Evolutionary conservation across 2,888 invertebrate species (phyloP), one percentile per base, ranked within the genome.

Genomic region (Syritta pipiens): DNA sequence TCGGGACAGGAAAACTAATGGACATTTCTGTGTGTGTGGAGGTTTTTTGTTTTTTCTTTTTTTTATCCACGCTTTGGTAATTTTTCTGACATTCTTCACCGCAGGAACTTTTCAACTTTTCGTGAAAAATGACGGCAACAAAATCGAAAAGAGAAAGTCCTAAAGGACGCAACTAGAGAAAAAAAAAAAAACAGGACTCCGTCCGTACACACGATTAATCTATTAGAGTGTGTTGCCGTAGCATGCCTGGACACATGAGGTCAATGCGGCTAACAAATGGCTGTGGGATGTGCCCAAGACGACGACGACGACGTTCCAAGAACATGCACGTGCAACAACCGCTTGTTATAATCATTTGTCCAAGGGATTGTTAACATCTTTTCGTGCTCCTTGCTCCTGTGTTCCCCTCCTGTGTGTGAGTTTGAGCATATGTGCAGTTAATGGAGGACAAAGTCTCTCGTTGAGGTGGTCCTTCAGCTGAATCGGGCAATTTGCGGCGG

Each of bases 1-100:
- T 60, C 51, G 37, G 76, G 63, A 77, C 71, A 77, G 71, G 57
- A 63, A 77, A 71, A 77, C 63, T 77, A 77, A 77, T 77, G 71
- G 63, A 57, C 49, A 35, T 57, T 55, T 49, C 40, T 37, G 24
- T 12, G 10, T n/a, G 4, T 46, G 9, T 7, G 12, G n/a, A 6
- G 10, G 9, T 26, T 3, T 22, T 10, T 63, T 59, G 26, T 55
- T 32, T 26, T 14, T 53, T 46, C 32, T 35, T 69, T 49, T 57
- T 57, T 12, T 35, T 19, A n/a, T n/a, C n/a, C n/a, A n/a, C 37
- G n/a, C 14, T 67, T 60, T 55, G 32, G 67, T 28, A 55, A 68
- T 74, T 79, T 79, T 79, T 79, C 55, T 72, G 55, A 55, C 55
- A 44, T 77, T 67, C 51, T 59, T 53, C 40, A 53, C 60, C 57